phyloP scores from a whole-genome alignment of 2,888 invertebrate genomes.

The Tachina grossa region DNA sequence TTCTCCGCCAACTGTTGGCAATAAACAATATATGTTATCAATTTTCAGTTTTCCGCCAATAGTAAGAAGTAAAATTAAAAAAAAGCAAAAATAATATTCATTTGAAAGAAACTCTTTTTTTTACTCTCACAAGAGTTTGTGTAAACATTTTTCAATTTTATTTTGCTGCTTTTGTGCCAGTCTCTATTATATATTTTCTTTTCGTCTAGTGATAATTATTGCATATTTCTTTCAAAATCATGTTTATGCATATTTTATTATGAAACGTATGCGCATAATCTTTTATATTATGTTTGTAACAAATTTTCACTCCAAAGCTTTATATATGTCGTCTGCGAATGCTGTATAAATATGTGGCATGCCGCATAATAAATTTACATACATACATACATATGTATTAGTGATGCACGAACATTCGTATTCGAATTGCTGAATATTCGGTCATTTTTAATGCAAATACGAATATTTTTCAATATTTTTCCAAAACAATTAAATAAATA shows the following conservation, averaged over 20 bases:
- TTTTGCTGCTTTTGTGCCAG: background rate
- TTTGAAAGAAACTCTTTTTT: background rate
- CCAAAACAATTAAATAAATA: too few species aligned
- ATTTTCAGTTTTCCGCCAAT: too few species aligned
- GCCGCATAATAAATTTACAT: slow-evolving; percentile 37
- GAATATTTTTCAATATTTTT: too few species aligned
- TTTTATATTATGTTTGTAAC: slow-evolving; percentile 48
- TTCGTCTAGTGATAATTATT: slow-evolving; percentile 41
- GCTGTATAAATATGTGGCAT: slow-evolving; percentile 34
- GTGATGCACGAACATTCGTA: too few species aligned
- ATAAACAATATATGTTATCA: too few species aligned
- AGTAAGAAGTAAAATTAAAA: background rate
- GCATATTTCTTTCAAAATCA: slow-evolving; percentile 52
- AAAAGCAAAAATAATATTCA: background rate
- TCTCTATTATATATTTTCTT: background rate
- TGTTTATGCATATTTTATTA: slow-evolving; percentile 60
- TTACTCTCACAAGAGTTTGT: background rate
- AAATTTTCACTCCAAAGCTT: slow-evolving; percentile 22
- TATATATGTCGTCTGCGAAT: slow-evolving; percentile 21
- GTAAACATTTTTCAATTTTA: background rate
- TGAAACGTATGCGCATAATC: slow-evolving; percentile 55
- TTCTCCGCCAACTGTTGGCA: too few species aligned
- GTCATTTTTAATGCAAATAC: too few species aligned
- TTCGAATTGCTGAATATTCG: too few species aligned
- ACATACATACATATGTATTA: too few species aligned